Percentiles rank a stretch among this genome's conserved stretches.
These are phyloP conservation scores for Zapornia atra DNA, from an alignment of 2,113 vertebrate species.

Conservation along the genomic window DNA sequence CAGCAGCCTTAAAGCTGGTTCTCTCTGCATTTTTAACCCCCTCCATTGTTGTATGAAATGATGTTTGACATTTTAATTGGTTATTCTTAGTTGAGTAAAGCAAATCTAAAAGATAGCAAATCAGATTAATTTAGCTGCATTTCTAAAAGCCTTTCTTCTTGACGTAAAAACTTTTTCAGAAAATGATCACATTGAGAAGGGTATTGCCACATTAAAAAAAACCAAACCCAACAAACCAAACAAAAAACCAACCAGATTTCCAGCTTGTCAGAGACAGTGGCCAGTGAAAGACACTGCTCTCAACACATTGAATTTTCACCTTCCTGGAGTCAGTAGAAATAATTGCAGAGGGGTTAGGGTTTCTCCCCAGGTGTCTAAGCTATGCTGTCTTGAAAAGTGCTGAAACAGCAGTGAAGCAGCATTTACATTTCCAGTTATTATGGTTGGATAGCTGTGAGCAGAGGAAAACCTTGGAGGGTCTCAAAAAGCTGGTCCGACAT, in stretches of 20 bases:
- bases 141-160: neutral
- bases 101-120: neutral
- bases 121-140: neutral
- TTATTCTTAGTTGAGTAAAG: neutral
- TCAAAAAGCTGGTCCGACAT: neutral
- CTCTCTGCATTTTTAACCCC: neutral
- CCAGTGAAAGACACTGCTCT: neutral
- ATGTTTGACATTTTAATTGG: fast-evolving
- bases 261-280: neutral
- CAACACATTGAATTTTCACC: neutral
- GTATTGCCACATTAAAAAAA: fast-evolving
- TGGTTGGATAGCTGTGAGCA: neutral
- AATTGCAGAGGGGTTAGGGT: neutral
- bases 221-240: too few relatives aligned
- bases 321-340: neutral
- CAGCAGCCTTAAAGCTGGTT: neutral
- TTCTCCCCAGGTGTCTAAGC: neutral
- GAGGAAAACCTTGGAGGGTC: neutral
- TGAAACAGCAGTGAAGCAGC: neutral
- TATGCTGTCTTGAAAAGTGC: neutral
- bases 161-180: neutral
- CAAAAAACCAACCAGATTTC: neutral
- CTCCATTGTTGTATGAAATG: fast-evolving
- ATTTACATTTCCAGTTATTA: neutral
- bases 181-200: neutral